Conservation (phyloP, 2,797 vertebrate genomes). For the Diplodus sargus region DNA sequence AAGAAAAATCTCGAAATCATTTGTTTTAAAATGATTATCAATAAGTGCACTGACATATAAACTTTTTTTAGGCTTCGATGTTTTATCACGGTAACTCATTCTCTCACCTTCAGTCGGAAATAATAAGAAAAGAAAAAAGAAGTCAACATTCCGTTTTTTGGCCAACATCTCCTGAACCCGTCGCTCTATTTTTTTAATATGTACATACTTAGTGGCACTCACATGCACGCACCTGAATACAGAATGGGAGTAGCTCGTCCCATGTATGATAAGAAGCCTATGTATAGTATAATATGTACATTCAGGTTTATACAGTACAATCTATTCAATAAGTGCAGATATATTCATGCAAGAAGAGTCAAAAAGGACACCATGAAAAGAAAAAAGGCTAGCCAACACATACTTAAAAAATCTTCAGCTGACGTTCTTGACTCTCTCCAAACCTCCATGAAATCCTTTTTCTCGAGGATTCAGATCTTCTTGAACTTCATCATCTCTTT, state of each 20-base stretch:
- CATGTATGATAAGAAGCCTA: slow-evolving; percentile 84
- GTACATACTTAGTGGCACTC: slow-evolving; percentile 79
- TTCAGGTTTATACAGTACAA: slow-evolving; percentile 89
- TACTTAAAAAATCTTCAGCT: slow-evolving; percentile 68
- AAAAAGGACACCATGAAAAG: slow-evolving; percentile 77
- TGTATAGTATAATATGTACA: slow-evolving; percentile 89
- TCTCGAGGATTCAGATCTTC: slow-evolving; percentile 41
- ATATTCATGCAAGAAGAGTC: slow-evolving; percentile 87
- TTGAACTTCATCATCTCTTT: slow-evolving; percentile 47
- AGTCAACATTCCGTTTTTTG: slow-evolving; percentile 70
- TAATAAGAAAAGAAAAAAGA: slow-evolving; percentile 75
- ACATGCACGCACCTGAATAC: slow-evolving; percentile 84
- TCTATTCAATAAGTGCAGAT: slow-evolving; percentile 86
- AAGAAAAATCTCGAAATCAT: slow-evolving; percentile 79
- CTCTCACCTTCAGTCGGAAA: slow-evolving; percentile 80
- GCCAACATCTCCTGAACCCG: slow-evolving; percentile 65
- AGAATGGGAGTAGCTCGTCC: slow-evolving; percentile 79
- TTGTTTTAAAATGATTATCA: slow-evolving; percentile 84
- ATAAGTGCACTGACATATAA: slow-evolving; percentile 82
- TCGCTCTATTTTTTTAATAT: slow-evolving; percentile 59
- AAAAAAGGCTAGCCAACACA: slow-evolving; percentile 70
- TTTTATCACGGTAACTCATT: slow-evolving; percentile 73
- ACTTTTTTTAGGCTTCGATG: slow-evolving; percentile 78
- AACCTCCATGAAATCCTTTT: slow-evolving; percentile 49
- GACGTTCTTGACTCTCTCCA: slow-evolving; percentile 58